Evolutionary conservation across 2,797 vertebrate species (phyloP), one percentile per base, ranked within the genome.

Genomic region (Enteromius thamalakanensis): DNA sequence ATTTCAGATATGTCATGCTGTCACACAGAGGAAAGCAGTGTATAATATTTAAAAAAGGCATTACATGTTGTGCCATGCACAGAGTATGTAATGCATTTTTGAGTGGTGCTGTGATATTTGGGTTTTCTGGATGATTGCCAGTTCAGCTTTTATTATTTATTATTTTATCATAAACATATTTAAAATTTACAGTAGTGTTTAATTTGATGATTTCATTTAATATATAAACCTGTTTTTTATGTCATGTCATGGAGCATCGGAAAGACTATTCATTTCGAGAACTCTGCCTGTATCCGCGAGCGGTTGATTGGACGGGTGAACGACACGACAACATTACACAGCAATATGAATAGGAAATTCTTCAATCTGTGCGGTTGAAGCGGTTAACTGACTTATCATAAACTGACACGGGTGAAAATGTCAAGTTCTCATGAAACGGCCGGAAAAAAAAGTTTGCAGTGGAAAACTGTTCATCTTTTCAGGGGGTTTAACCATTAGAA

Each of bases 351-450:
- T 42, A 82, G 72, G 64, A 82, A 76, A 58, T 69, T 60, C 19
- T 58, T 67, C 37, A n/a, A 58, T 58, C 37, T 6, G 1, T 45
- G 47, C 42, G 60, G 77, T 67, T 80, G 53, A 58, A 55, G 64
- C 3, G 55, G 77, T 68, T 71, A 79, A 79, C 69, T 72, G 82
- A 79, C 68, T 65, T 65, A 74, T 79, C 58, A 53, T 71, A 75
- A 75, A 67, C 47, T 26, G 34, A 64, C 47, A 74, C 34, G 0
- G 53, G 21, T 49, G 70, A 75, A 80, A 80, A 84, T 84, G 82
- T 55, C 65, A 84, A 42, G 26, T 85, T 85, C 84, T 79, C 74
- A 64, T 58, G 68, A 85, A 78, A 79, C 47, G 74, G 69, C 60
- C 10, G 58, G 49, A 12, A 37, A 67, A 67, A 51, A 19, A 19